Evolutionary conservation across 2,797 vertebrate genomes (phyloP).

Genomic region (Lagothrix lagotricha): DNA sequence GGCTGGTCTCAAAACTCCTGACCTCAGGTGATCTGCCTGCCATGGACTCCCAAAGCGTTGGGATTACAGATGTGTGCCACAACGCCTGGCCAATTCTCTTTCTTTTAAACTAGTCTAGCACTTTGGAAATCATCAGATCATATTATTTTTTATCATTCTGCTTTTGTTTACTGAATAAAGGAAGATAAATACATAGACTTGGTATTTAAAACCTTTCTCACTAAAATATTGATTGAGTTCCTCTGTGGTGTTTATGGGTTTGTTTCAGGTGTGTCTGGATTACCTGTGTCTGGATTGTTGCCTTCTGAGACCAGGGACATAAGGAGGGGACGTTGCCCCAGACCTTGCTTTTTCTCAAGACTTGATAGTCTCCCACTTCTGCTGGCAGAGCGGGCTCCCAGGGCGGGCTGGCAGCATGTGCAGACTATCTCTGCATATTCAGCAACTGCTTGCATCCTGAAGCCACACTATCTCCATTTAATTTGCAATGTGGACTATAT

Average conservation of each 20-base stretch:
- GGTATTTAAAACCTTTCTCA: background rate
- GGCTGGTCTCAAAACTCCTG: too few relatives aligned
- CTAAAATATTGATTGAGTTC: background rate
- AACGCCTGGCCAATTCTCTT: background rate
- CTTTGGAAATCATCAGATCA: conserved; percentile 3
- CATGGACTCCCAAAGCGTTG: too few relatives aligned
- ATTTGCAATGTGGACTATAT: background rate
- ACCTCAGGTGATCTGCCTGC: too few relatives aligned
- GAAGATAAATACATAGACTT: background rate
- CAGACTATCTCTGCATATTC: background rate
- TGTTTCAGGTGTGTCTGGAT: background rate
- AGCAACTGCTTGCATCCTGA: background rate
- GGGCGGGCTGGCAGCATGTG: background rate
- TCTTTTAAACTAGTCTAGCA: background rate
- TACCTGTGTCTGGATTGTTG: background rate
- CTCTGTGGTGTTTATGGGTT: background rate
- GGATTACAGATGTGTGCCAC: too few relatives aligned
- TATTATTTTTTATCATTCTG: background rate
- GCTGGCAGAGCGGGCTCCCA: background rate
- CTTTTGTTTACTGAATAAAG: conserved; percentile 46
- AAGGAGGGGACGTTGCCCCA: background rate
- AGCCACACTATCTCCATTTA: background rate
- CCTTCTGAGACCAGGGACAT: background rate
- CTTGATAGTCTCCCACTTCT: background rate
- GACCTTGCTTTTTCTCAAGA: background rate